Percentiles rank a stretch among this genome's conserved stretches.
phyloP scores from a whole-genome alignment of 2,797 vertebrate genomes.

The Pantherophis alleghaniensis region DNA sequence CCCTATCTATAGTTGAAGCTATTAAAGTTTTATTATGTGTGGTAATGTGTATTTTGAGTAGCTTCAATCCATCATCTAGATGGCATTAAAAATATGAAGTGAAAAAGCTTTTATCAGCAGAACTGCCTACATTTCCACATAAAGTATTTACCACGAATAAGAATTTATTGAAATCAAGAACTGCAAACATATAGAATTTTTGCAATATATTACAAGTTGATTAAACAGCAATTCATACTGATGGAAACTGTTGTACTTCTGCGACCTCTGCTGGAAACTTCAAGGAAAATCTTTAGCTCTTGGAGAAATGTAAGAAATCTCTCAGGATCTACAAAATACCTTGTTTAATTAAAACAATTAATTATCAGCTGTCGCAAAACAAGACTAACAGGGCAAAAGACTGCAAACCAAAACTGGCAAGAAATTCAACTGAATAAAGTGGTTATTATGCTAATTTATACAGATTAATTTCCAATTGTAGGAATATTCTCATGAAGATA shows the following conservation, averaged over 20 bases:
- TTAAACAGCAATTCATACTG: neutral
- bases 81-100: neutral
- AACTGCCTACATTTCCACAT: neutral
- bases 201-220: neutral
- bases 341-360: neutral
- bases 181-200: neutral
- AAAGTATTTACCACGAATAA: neutral
- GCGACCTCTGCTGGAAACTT: slow-evolving; percentile 49
- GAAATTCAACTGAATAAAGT: neutral
- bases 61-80: neutral
- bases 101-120: neutral
- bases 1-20: neutral
- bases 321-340: too few relatives aligned
- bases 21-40: neutral
- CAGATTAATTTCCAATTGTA: slow-evolving; percentile 77
- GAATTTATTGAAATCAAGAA: neutral
- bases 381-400: neutral
- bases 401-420: neutral
- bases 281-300: neutral
- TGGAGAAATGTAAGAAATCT: neutral
- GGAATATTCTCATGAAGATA: slow-evolving; percentile 95
- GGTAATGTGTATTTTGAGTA: neutral
- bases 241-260: neutral
- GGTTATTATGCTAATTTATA: neutral
- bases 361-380: neutral